A percentile compares a stretch with the other conserved stretches of the same genome.
These are phyloP conservation scores for Pristis pectinata DNA, from an alignment of 2,797 vertebrate species.

Conservation along the genomic window DNA sequence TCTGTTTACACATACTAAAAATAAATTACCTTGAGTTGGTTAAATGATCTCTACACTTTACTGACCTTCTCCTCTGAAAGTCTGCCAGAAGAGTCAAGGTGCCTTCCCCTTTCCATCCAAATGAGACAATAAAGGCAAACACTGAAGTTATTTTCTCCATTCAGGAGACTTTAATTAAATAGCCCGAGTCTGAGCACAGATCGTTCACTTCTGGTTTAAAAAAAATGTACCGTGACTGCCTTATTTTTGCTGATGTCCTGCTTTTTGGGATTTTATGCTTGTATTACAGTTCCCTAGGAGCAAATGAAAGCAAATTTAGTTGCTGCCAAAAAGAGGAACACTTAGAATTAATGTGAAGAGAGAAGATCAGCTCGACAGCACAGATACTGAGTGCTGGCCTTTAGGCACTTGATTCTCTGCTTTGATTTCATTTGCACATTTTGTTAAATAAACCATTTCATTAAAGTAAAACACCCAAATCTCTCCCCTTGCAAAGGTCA, in stretches of 20 bases:
- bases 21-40: neutral
- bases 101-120: conserved; percentile 8
- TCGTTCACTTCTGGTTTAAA: conserved; percentile 1
- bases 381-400: neutral
- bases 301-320: conserved; percentile 35
- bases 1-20: neutral
- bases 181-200: conserved; percentile 9
- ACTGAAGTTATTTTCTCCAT: conserved; percentile 18
- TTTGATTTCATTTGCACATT: conserved; percentile 33
- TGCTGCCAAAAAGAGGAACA: neutral
- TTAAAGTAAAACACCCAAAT: neutral
- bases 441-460: conserved; percentile 29
- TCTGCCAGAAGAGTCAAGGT: neutral
- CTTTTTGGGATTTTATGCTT: conserved; percentile 20
- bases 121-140: conserved; percentile 21
- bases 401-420: neutral
- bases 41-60: neutral
- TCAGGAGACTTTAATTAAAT: conserved; percentile 9
- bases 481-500: conserved; percentile 12
- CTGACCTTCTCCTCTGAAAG: neutral
- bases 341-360: conserved; percentile 22
- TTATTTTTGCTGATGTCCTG: conserved; percentile 33
- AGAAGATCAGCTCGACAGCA: neutral
- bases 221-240: conserved; percentile 22
- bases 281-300: conserved; percentile 30